Conservation (phyloP, 2,113 vertebrate genomes). For the Chionis minor region DNA sequence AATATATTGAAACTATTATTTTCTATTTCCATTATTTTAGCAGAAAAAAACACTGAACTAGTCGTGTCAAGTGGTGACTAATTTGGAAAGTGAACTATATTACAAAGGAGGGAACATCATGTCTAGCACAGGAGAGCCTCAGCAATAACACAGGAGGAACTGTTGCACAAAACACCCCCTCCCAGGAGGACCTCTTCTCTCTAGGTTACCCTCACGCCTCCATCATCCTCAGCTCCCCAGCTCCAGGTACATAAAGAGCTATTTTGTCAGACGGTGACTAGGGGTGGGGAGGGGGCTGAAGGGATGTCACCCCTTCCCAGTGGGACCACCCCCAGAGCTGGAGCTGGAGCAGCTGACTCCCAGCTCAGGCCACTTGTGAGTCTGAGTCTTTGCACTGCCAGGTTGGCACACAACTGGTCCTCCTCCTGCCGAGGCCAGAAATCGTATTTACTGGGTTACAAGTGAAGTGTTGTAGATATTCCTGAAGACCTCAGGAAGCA, state of each 20-base stretch:
- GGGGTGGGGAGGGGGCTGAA: too few relatives aligned
- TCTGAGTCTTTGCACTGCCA: rapidly evolving
- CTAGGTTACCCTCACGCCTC: neutral
- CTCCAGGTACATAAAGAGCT: neutral
- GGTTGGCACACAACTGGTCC: rapidly evolving
- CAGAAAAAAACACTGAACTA: neutral
- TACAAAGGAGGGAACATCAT: neutral
- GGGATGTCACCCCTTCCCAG: neutral
- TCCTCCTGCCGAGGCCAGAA: neutral
- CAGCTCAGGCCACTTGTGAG: rapidly evolving
- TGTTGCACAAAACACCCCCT: neutral
- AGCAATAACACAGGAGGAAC: neutral
- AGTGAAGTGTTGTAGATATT: neutral
- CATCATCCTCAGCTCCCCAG: rapidly evolving
- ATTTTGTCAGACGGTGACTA: neutral
- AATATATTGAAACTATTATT: neutral
- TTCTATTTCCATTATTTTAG: neutral
- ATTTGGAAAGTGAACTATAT: neutral
- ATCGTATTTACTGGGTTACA: neutral
- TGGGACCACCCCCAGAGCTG: neutral
- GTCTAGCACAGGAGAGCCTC: neutral
- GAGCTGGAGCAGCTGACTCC: neutral
- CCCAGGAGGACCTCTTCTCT: neutral
- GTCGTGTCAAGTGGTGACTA: neutral
- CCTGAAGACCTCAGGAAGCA: neutral